A percentile compares a stretch with the other conserved stretches of the same genome.
phyloP scores from a whole-genome alignment of 2,888 invertebrate genomes.

The Papilio demoleus region DNA sequence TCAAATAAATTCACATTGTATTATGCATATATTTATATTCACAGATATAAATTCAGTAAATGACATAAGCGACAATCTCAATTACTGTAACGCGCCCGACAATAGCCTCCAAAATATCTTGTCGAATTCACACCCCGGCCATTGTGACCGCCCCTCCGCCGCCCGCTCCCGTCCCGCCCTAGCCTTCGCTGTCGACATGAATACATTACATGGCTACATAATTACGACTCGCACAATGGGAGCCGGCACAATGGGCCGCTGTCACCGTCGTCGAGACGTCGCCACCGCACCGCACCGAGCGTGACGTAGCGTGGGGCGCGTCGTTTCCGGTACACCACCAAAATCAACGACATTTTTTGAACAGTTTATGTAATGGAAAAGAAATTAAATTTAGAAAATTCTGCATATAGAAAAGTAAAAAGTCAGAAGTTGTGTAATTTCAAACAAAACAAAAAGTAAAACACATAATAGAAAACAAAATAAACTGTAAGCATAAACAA shows the following conservation, averaged over 20 bases:
- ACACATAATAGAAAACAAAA: neutral
- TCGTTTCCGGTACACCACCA: conserved; percentile 26
- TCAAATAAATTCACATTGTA: neutral
- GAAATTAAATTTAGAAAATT: neutral
- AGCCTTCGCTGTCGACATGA: conserved; percentile 37
- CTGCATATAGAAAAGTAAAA: neutral
- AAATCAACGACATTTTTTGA: conserved; percentile 26
- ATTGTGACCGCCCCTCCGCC: conserved; percentile 38
- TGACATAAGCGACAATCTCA: conserved; percentile 33
- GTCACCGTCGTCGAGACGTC: conserved; percentile 38
- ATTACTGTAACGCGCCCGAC: conserved; percentile 33
- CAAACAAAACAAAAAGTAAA: neutral
- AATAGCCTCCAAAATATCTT: conserved; percentile 32
- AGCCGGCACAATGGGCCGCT: conserved; percentile 44
- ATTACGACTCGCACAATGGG: conserved; percentile 49
- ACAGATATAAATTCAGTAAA: neutral
- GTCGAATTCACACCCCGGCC: conserved; percentile 36
- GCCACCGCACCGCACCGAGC: conserved; percentile 16
- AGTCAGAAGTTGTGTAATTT: neutral
- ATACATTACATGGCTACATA: conserved; percentile 50
- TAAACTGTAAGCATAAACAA: neutral
- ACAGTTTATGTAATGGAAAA: neutral
- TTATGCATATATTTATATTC: neutral
- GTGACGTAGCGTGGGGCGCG: conserved; percentile 33
- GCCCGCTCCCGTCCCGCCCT: neutral